phyloP scores from a whole-genome alignment of 92 coral and sea anemone species.

The Pocillopora meandrina region DNA sequence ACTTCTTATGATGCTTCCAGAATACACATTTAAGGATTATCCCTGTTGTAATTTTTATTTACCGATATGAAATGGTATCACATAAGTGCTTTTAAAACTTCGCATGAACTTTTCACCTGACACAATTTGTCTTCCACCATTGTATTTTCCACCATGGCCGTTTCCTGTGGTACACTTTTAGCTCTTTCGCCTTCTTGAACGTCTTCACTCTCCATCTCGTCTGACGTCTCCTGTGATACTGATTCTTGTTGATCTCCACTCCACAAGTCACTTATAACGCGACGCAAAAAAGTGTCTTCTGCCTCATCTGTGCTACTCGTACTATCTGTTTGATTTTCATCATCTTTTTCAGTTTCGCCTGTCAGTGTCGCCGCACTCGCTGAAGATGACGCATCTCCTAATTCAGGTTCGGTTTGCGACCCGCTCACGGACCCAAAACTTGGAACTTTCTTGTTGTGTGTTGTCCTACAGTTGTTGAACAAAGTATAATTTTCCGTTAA shows the following conservation, averaged over 20 bases:
- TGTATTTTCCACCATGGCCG: neutral
- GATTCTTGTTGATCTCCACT: neutral
- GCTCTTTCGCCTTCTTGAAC: neutral
- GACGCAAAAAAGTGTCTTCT: no score
- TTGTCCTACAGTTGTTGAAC: neutral
- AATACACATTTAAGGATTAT: no score
- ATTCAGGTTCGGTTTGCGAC: neutral
- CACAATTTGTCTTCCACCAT: neutral
- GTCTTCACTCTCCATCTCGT: neutral
- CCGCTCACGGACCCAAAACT: neutral
- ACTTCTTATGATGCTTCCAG: no score
- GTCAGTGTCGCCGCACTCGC: neutral
- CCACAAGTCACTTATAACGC: neutral
- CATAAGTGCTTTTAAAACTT: neutral
- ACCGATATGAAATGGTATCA: neutral
- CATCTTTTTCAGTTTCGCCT: neutral
- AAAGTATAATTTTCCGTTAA: neutral
- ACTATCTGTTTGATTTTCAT: neutral
- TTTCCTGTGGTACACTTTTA: neutral
- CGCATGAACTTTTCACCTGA: neutral
- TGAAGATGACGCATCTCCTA: neutral
- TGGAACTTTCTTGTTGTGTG: conserved; percentile 11
- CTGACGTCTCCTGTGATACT: neutral
- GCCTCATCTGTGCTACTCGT: neutral
- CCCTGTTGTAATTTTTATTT: neutral